Conservation (phyloP, 2,113 vertebrate genomes). For the Cygnus atratus region DNA sequence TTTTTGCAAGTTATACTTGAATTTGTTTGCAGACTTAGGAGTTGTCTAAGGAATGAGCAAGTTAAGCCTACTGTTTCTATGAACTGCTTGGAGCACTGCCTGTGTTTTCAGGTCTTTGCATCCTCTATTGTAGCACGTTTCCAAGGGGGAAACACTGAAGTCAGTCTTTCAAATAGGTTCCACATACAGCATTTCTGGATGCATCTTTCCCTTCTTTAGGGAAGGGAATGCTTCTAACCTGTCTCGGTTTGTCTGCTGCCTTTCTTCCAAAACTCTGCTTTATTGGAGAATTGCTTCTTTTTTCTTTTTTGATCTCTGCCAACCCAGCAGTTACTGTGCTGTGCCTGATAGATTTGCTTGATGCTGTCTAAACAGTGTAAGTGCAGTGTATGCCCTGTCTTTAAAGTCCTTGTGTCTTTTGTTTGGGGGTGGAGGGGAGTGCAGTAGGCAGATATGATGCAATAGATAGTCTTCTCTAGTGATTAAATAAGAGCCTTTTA, state of each 20-base stretch:
- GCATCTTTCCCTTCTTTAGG: neutral
- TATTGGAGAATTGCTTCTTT: neutral
- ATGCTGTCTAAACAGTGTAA: neutral
- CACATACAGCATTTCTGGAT: neutral
- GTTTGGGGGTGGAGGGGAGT: neutral
- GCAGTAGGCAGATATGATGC: neutral
- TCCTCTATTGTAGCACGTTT: neutral
- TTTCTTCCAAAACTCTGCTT: neutral
- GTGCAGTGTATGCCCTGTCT: neutral
- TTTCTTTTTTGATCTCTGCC: neutral
- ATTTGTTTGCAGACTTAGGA: neutral
- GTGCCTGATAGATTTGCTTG: neutral
- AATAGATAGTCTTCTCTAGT: neutral
- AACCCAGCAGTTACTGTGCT: neutral
- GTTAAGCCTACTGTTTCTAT: neutral
- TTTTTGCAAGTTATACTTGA: neutral
- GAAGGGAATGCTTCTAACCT: neutral
- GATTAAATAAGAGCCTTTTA: neutral
- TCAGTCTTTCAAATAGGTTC: neutral
- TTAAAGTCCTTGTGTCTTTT: neutral
- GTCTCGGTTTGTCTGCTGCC: neutral
- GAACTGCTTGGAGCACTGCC: neutral
- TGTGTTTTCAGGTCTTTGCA: accelerated
- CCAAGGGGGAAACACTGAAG: neutral
- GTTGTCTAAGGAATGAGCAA: neutral